Conservation (phyloP, 2,888 invertebrate species). For the Aphodius sticticus region DNA sequence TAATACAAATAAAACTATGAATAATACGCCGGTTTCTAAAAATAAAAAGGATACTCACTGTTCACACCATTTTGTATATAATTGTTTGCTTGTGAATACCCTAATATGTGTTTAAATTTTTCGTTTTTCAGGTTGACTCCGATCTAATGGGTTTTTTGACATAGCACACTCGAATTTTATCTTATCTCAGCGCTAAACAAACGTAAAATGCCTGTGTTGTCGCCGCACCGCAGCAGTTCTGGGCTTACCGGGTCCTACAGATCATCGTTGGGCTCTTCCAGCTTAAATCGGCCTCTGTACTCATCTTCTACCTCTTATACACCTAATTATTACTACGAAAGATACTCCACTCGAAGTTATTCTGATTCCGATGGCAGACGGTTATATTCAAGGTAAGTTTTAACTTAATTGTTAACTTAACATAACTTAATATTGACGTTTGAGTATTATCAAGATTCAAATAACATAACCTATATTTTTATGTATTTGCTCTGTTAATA, state of each 20-base stretch:
- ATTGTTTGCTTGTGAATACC: not conserved
- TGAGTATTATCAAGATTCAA: too few species aligned
- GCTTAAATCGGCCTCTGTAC: constrained; percentile 66
- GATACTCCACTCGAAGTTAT: constrained; percentile 65
- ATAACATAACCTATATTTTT: too few species aligned
- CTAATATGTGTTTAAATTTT: not conserved
- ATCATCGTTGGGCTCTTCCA: constrained; percentile 61
- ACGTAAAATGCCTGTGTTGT: constrained; percentile 65
- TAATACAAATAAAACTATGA: not conserved
- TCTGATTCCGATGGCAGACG: constrained; percentile 66
- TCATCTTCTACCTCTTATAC: constrained; percentile 61
- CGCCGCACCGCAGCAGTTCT: constrained; percentile 64
- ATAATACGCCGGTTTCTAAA: not conserved
- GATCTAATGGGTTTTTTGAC: not conserved
- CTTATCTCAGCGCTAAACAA: not conserved
- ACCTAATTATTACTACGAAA: constrained; percentile 62
- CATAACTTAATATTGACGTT: too few species aligned
- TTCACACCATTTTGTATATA: not conserved
- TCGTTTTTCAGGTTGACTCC: not conserved
- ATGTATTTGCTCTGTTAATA: too few species aligned
- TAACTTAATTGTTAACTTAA: constrained; percentile 13
- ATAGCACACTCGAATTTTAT: not conserved
- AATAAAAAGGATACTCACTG: not conserved
- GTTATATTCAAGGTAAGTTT: constrained; percentile 55
- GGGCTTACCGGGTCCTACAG: constrained; percentile 60